Percentiles rank a stretch among this genome's conserved stretches.
phyloP scores from a whole-genome alignment of 2,797 vertebrate genomes.

The Anguilla anguilla region DNA sequence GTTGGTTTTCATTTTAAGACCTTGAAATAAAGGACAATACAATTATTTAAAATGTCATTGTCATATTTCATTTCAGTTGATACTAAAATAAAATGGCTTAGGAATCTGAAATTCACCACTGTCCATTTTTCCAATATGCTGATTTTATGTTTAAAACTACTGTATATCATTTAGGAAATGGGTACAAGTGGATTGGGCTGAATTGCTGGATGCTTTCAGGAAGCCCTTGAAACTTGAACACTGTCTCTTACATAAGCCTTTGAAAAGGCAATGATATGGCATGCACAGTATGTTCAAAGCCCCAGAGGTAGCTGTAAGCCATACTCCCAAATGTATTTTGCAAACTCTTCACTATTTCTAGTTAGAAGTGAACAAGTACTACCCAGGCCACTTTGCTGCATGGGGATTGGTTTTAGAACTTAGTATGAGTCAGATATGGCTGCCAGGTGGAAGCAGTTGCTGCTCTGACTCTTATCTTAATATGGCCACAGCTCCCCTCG shows the following conservation, averaged over 20 bases:
- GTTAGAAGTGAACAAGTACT: constrained; percentile 13
- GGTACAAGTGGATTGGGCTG: not conserved
- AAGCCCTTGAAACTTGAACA: constrained; percentile 8
- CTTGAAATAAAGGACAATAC: too few relatives aligned
- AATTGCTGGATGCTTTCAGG: not conserved
- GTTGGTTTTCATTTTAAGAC: too few relatives aligned
- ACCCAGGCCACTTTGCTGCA: not conserved
- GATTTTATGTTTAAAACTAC: not conserved
- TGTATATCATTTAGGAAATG: not conserved
- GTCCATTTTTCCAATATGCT: not conserved
- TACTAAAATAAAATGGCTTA: not conserved
- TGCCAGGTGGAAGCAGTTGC: not conserved
- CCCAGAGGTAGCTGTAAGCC: not conserved
- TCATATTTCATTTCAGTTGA: too few relatives aligned
- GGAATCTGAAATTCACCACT: not conserved
- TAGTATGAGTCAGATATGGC: constrained; percentile 10
- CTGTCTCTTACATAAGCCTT: not conserved
- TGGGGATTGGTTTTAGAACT: not conserved
- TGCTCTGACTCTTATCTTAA: not conserved
- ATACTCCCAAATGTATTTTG: constrained; percentile 3
- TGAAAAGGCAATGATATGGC: constrained; percentile 2
- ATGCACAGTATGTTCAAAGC: not conserved
- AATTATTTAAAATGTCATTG: too few relatives aligned
- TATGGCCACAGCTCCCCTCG: not conserved
- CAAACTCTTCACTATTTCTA: constrained; percentile 6